Evolutionary conservation across 1,140 invertebrate species (phyloP).

Genomic region (Drosophila mayri): DNA sequence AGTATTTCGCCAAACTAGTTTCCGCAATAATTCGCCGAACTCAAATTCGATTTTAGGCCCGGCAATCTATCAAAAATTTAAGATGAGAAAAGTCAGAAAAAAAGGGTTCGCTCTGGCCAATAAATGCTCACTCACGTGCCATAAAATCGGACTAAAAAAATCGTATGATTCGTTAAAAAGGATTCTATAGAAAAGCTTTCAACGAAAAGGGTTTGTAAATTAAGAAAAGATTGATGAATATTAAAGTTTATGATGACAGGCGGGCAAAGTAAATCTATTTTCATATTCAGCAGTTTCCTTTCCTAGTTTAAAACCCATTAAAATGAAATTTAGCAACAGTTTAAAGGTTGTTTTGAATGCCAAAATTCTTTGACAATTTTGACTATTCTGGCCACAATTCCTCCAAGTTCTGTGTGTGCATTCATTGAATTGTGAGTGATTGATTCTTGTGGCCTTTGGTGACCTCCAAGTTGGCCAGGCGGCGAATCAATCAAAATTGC

Average conservation of each 20-base stretch:
- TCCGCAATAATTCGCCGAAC: conserved; percentile 64
- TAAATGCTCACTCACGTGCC: conserved; percentile 58
- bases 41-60: conserved; percentile 32
- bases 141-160: conserved; percentile 29
- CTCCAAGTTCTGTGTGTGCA: conserved; percentile 8
- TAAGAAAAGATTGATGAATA: conserved; percentile 28
- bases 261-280: not conserved
- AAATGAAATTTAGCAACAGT: not conserved
- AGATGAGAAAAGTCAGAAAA: conserved; percentile 19
- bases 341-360: not conserved
- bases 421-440: conserved; percentile 64
- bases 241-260: not conserved
- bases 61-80: conserved; percentile 75
- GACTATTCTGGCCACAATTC: conserved; percentile 3
- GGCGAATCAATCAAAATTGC: conserved; percentile 76
- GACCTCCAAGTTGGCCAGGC: conserved; percentile 69
- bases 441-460: conserved; percentile 60
- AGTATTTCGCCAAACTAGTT: conserved; percentile 60
- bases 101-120: conserved; percentile 39
- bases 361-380: not conserved
- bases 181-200: conserved; percentile 37
- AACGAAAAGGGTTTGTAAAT: not conserved
- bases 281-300: not conserved
- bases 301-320: not conserved
- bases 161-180: not conserved